Conservation (phyloP, 2,797 vertebrate genomes). For the Semaprochilodus insignis region DNA sequence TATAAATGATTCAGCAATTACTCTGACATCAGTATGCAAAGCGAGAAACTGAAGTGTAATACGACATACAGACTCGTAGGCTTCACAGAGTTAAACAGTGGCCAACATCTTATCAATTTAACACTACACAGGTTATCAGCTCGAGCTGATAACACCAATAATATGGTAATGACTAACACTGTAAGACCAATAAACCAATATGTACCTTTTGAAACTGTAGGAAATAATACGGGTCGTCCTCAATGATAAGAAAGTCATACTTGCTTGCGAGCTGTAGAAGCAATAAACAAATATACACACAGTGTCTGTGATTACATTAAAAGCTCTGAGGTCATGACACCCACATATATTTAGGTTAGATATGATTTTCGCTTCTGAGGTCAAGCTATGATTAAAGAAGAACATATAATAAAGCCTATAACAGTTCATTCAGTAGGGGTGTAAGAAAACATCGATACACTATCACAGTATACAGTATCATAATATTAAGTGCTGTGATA, state of each 20-base stretch:
- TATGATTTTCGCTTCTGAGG: too few species aligned
- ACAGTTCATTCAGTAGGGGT: too few species aligned
- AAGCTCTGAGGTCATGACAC: not conserved
- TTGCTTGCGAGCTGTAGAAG: slow-evolving; percentile 79
- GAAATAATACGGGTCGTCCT: slow-evolving; percentile 91
- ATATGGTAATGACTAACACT: slow-evolving; percentile 24
- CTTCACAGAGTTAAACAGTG: slow-evolving; percentile 6
- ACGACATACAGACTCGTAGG: not conserved
- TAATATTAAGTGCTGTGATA: too few species aligned
- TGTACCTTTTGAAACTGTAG: slow-evolving; percentile 86
- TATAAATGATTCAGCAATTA: not conserved
- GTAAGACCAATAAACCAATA: slow-evolving; percentile 14
- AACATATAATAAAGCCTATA: too few species aligned
- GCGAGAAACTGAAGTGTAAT: not conserved
- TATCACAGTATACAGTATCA: too few species aligned
- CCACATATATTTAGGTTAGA: not conserved
- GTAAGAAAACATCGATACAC: too few species aligned
- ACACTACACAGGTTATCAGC: slow-evolving; percentile 44
- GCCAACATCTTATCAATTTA: slow-evolving; percentile 33
- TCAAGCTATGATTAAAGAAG: too few species aligned
- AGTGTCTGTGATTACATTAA: not conserved
- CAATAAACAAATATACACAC: not conserved
- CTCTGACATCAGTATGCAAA: not conserved
- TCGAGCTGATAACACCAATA: slow-evolving; percentile 2
- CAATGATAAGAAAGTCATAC: slow-evolving; percentile 89